These are phyloP conservation scores for Trachymyrmex septentrionalis DNA, from an alignment of 1,140 invertebrate genomes.

Conservation along the genomic window DNA sequence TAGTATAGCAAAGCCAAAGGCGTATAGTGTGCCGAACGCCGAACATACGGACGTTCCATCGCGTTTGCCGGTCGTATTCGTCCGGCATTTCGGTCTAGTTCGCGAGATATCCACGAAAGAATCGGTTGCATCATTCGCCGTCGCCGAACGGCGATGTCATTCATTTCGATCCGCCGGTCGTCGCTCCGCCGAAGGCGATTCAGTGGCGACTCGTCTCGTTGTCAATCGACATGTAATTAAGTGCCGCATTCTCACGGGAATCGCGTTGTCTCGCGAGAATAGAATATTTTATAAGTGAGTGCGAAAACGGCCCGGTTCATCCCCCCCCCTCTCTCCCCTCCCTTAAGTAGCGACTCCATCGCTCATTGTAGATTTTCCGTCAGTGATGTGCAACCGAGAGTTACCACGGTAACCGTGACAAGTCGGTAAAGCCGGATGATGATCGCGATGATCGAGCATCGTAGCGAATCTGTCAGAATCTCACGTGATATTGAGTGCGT, in stretches of 20 bases:
- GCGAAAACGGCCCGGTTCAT: not conserved
- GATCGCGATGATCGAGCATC: slow-evolving; percentile 63
- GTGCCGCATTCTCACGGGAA: not conserved
- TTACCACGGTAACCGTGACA: slow-evolving; percentile 54
- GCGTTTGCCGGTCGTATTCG: slow-evolving; percentile 77
- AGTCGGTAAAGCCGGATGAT: slow-evolving; percentile 39
- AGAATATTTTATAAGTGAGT: slow-evolving; percentile 46
- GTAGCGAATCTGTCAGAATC: slow-evolving; percentile 48
- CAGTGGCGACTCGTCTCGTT: not conserved
- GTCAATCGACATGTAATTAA: slow-evolving; percentile 35
- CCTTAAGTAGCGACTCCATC: slow-evolving; percentile 6
- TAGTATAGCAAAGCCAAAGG: slow-evolving; percentile 85
- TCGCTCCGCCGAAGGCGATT: slow-evolving; percentile 12
- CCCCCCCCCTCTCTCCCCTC: too few relatives aligned
- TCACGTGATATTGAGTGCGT: slow-evolving; percentile 67
- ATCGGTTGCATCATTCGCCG: not conserved
- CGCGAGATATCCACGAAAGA: slow-evolving; percentile 38
- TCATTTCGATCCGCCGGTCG: not conserved
- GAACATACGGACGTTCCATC: slow-evolving; percentile 77
- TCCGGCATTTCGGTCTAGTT: slow-evolving; percentile 68
- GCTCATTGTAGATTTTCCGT: slow-evolving; percentile 37
- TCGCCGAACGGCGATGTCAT: slow-evolving; percentile 22
- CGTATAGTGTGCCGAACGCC: slow-evolving; percentile 84
- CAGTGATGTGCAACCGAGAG: slow-evolving; percentile 66
- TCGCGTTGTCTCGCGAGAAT: slow-evolving; percentile 8